Percentiles rank a stretch among this genome's conserved stretches.
Conservation (phyloP, 2,113 vertebrate species). For the Jacana jacana region DNA sequence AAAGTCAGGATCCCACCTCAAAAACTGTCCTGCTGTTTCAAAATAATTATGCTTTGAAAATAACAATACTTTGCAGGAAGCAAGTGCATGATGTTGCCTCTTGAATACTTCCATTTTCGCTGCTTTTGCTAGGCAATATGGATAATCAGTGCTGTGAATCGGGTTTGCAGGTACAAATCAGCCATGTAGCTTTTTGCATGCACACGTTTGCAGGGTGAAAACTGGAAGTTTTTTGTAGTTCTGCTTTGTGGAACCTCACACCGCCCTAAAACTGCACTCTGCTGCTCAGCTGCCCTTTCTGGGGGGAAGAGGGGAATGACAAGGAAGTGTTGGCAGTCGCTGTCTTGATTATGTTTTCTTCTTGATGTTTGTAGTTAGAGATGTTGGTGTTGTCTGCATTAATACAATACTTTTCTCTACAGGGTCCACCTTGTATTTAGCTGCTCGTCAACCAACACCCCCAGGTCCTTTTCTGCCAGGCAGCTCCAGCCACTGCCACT, state of each 20-base stretch:
- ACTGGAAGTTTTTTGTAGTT: background rate
- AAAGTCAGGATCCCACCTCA: background rate
- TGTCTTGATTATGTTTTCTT: background rate
- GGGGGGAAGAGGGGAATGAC: background rate
- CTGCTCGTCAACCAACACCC: too few relatives aligned
- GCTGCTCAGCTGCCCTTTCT: background rate
- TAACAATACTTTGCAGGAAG: background rate
- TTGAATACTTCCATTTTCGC: background rate
- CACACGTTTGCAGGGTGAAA: background rate
- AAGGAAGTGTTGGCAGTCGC: background rate
- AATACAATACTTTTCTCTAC: background rate
- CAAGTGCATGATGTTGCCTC: background rate
- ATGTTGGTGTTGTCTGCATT: background rate
- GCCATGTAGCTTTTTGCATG: background rate
- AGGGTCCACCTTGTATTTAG: background rate
- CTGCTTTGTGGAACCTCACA: background rate
- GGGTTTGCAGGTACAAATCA: background rate
- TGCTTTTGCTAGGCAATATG: background rate
- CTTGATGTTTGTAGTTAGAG: background rate
- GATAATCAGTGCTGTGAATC: background rate
- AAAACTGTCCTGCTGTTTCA: background rate
- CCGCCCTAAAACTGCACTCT: background rate
- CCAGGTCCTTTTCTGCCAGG: too few relatives aligned
- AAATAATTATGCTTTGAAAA: slow-evolving; percentile 2
- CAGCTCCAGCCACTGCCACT: too few relatives aligned